Evolutionary conservation across 2,888 invertebrate genomes (phyloP).

Genomic region (Salpingus planirostris): DNA sequence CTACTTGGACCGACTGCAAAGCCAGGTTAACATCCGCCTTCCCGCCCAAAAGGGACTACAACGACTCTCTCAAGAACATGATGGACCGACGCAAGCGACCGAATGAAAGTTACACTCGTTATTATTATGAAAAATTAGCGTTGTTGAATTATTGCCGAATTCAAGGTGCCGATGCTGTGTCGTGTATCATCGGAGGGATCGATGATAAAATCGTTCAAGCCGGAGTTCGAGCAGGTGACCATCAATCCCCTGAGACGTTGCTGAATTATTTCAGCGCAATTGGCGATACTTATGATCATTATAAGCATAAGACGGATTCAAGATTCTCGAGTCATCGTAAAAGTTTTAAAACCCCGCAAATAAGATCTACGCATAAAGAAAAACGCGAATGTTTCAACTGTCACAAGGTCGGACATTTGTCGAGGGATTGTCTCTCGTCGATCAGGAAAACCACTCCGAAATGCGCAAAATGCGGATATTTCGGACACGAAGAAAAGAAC

Average conservation of each 20-base stretch:
- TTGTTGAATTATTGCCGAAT: constrained; percentile 17
- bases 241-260: constrained; percentile 12
- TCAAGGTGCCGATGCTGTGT: constrained; percentile 14
- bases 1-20: constrained; percentile 19
- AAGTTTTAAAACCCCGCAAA: no score
- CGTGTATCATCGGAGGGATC: constrained; percentile 18
- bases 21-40: constrained; percentile 12
- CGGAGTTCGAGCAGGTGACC: constrained; percentile 13
- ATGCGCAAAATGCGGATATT: no score
- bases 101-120: constrained; percentile 15
- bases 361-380: no score
- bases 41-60: constrained; percentile 12
- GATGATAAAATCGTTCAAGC: constrained; percentile 13
- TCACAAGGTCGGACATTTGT: no score
- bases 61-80: constrained; percentile 12
- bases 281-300: no score
- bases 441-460: no score
- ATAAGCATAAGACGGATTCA: no score
- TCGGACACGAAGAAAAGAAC: no score
- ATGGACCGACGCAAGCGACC: constrained; percentile 12
- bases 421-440: no score
- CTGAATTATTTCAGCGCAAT: neutral
- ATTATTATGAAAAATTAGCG: constrained; percentile 17
- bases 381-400: no score
- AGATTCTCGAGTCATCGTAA: no score